Evolutionary conservation across 1,140 invertebrate genomes (phyloP), one percentile per base, ranked within the genome.

Genomic region (Heliconius himera): DNA sequence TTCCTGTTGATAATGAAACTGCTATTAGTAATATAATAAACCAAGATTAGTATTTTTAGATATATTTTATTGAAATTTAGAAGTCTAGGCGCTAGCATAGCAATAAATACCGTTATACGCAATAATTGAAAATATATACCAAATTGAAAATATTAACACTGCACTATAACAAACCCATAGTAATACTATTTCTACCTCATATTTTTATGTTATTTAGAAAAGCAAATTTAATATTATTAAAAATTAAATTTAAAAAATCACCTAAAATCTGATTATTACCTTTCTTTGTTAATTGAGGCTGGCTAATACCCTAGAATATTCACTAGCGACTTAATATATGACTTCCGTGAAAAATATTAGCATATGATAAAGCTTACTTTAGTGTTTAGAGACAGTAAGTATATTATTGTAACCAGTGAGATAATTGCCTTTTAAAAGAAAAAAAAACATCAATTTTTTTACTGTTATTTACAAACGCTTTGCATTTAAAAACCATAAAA

Each of bases 1-100:
- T 79, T 81, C 77, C 80, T 81, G 76, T 77, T 70, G 79, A 81
- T 51, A 78, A 60, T 70, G 51, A 66, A 13, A 33, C 41, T n/a
- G 38, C 72, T 60, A 66, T 29, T 70, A 75, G 74, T 60, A 71
- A 74, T 66, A 56, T 60, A 79, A 72, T 54, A 20, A 51, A 51
- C 8, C 60, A 77, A 41, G 49, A 80, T 20, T 77, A 74, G 20
- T 82, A 70, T 73, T 54, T 82, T 78, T 78, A 38, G 26, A 60
- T 74, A 70, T 33, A 70, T 74, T 56, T 26, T 22, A 74, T 56
- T 74, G 16, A 71, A 38, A 20, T 71, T 72, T 38, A 38, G 29
- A n/a, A 72, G 22, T 66, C 4, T 66, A 66, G 60, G 41, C 26
- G 60, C 26, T 66, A 22, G 60, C 22, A 60, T 29, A 66, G 60